A percentile compares a stretch with the other conserved stretches of the same genome.
phyloP scores from a whole-genome alignment of 2,113 vertebrate species.

The Oncorhynchus mykiss region DNA sequence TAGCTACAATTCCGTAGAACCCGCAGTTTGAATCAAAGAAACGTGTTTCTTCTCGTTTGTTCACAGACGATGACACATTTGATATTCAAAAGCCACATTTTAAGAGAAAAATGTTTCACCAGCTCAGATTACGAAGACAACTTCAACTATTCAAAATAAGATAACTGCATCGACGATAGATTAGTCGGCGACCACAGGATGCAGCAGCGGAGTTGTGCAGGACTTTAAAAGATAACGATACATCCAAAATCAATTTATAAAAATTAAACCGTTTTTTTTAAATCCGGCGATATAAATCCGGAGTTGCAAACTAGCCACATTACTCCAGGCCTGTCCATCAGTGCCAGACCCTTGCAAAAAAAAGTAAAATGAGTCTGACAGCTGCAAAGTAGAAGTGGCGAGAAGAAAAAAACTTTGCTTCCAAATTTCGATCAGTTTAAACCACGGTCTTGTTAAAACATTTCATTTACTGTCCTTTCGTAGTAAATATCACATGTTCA shows the following conservation, averaged over 20 bases:
- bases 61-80: conserved; percentile 44
- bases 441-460: conserved; percentile 55
- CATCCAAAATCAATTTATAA: conserved; percentile 53
- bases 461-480: conserved; percentile 36
- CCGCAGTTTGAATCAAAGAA: conserved; percentile 51
- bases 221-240: conserved; percentile 54
- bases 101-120: conserved; percentile 34
- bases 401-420: conserved; percentile 56
- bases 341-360: conserved; percentile 47
- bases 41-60: conserved; percentile 51
- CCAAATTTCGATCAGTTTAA: conserved; percentile 66
- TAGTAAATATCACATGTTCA: conserved; percentile 40
- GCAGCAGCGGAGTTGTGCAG: conserved; percentile 52
- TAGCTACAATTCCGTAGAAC: conserved; percentile 22
- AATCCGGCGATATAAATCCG: neutral
- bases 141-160: conserved; percentile 51
- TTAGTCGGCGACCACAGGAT: conserved; percentile 68
- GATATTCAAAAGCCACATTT: conserved; percentile 66
- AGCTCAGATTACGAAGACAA: conserved; percentile 50
- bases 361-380: conserved; percentile 71
- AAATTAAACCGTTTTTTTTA: conserved; percentile 26
- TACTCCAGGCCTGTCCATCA: conserved; percentile 56
- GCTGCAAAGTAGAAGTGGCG: conserved; percentile 77
- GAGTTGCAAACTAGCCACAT: conserved; percentile 15
- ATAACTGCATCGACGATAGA: conserved; percentile 61